Evolutionary conservation across 1,140 invertebrate species (phyloP).

Genomic region (Eufriesea mexicana): DNA sequence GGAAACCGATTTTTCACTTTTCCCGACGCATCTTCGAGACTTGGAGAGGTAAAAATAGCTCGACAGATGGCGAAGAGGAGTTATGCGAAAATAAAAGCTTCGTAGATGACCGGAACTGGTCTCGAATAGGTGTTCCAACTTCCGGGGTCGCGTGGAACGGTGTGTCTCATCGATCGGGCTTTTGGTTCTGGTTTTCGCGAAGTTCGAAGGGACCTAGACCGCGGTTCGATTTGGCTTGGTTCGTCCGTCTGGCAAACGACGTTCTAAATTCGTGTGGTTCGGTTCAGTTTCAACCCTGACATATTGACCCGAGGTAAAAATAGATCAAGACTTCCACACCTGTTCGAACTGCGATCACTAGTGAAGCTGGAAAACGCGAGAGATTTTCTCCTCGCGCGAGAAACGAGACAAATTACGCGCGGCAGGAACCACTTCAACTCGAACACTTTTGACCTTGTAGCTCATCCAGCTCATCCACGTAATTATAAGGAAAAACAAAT

Average conservation of each 20-base stretch:
- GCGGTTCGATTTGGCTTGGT: constrained; percentile 44
- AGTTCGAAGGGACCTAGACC: constrained; percentile 32
- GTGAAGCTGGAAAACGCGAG: constrained; percentile 14
- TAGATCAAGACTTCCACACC: constrained; percentile 51
- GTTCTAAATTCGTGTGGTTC: constrained; percentile 61
- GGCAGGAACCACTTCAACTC: neutral
- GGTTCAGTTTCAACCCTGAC: constrained; percentile 65
- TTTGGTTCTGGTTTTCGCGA: neutral
- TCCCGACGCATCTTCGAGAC: neutral
- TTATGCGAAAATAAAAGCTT: too few relatives aligned
- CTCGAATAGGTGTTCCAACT: neutral
- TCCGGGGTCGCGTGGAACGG: too few relatives aligned
- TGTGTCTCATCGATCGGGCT: neutral
- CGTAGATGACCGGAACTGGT: too few relatives aligned
- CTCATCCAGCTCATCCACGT: neutral
- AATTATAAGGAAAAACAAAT: neutral
- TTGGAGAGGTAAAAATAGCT: neutral
- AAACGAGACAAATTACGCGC: neutral
- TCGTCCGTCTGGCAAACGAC: constrained; percentile 37
- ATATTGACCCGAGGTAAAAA: constrained; percentile 66
- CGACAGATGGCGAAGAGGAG: neutral
- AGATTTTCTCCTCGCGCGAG: neutral
- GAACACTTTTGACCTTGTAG: neutral
- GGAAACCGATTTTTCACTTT: neutral
- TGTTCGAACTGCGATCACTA: neutral